Percentiles rank a stretch among this genome's conserved stretches.
Conservation (phyloP, 2,888 invertebrate genomes). For the Cotesia congregata region DNA sequence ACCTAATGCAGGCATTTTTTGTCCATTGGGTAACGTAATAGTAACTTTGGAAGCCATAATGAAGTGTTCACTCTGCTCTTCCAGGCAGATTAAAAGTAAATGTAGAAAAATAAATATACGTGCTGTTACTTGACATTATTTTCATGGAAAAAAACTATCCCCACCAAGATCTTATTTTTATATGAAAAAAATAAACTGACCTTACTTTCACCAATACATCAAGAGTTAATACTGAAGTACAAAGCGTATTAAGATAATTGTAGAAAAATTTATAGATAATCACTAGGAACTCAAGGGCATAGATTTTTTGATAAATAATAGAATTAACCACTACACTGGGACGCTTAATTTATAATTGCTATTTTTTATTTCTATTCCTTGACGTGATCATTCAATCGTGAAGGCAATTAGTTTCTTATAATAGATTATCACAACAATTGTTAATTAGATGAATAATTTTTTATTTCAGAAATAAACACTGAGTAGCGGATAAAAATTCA, state of each 20-base stretch:
- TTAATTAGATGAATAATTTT: neutral
- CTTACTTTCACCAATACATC: neutral
- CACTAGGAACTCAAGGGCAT: neutral
- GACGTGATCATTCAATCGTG: conserved; percentile 33
- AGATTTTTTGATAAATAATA: neutral
- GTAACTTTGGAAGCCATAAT: conserved; percentile 60
- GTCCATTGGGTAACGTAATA: conserved; percentile 72
- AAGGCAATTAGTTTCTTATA: conserved; percentile 10
- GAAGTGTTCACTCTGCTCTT: neutral
- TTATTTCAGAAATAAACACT: neutral
- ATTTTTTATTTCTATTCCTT: conserved; percentile 30
- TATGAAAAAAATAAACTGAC: neutral
- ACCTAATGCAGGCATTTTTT: conserved; percentile 80
- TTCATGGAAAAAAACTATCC: neutral
- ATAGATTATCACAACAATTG: neutral
- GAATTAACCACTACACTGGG: neutral
- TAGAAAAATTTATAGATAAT: neutral
- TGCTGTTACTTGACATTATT: neutral
- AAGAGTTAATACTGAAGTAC: neutral
- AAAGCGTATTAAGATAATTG: neutral
- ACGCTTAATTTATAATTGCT: neutral
- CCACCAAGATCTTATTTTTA: conserved; percentile 8
- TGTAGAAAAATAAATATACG: neutral
- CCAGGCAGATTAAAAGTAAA: neutral
- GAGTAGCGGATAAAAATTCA: neutral